Evolutionary conservation across 2,113 vertebrate species (phyloP).

Genomic region (Pituophis catenifer): DNA sequence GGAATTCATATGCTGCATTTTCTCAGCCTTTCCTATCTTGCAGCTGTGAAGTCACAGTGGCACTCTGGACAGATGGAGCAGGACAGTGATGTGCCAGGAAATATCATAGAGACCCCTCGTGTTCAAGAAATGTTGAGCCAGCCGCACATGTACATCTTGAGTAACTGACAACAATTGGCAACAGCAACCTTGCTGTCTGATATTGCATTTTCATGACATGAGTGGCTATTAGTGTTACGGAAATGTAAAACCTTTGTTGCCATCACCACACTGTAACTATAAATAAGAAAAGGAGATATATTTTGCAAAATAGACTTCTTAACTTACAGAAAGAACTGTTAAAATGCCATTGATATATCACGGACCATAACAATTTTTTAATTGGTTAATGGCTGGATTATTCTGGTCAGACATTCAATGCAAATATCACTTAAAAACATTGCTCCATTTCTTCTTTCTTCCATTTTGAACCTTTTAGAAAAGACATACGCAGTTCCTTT

Average conservation of each 20-base stretch:
- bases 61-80: constrained; percentile 63
- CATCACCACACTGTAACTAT: constrained; percentile 54
- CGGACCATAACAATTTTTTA: constrained; percentile 57
- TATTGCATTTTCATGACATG: constrained; percentile 63
- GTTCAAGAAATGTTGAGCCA: constrained; percentile 65
- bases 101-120: constrained; percentile 51
- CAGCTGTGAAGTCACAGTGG: constrained; percentile 58
- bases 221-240: constrained; percentile 52
- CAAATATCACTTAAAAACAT: constrained; percentile 58
- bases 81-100: constrained; percentile 52
- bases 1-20: constrained; percentile 55
- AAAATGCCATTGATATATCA: constrained; percentile 62
- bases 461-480: constrained; percentile 53
- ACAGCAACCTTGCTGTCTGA: constrained; percentile 45
- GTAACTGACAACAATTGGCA: constrained; percentile 63
- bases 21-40: constrained; percentile 58
- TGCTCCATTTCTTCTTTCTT: constrained; percentile 56
- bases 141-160: constrained; percentile 56
- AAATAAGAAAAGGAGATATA: constrained; percentile 61
- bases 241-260: constrained; percentile 60
- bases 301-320: constrained; percentile 66
- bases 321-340: constrained; percentile 66
- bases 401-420: constrained; percentile 65
- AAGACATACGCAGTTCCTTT: constrained; percentile 49
- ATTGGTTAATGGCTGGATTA: constrained; percentile 66